phyloP scores from a whole-genome alignment of 1,140 invertebrate genomes.

The Onthophagus taurus region DNA sequence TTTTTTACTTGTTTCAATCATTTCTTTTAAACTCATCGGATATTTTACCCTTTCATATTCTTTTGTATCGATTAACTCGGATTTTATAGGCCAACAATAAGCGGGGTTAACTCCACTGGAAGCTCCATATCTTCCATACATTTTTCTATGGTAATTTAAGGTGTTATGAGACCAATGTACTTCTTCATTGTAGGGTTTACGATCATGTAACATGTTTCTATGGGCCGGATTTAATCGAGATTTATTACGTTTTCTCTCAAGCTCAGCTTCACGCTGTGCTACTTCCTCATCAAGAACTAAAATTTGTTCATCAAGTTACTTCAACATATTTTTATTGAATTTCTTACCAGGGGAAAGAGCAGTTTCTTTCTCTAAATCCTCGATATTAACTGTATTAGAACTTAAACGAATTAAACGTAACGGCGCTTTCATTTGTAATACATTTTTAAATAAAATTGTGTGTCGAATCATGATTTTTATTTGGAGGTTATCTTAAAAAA shows the following conservation, averaged over 20 bases:
- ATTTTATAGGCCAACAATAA: slow-evolving; percentile 47
- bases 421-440: no score
- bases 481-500: no score
- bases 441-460: no score
- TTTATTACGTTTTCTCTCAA: slow-evolving; percentile 46
- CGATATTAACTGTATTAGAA: no score
- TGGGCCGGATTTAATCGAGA: slow-evolving; percentile 45
- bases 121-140: slow-evolving; percentile 50
- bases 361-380: no score
- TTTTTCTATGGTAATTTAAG: slow-evolving; percentile 47
- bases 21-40: slow-evolving; percentile 50
- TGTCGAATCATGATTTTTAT: no score
- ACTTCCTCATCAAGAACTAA: slow-evolving; percentile 30
- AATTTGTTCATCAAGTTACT: no score
- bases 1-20: slow-evolving; percentile 43
- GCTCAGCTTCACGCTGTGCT: slow-evolving; percentile 29
- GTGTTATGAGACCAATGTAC: slow-evolving; percentile 43
- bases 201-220: slow-evolving; percentile 44
- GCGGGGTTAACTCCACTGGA: slow-evolving; percentile 39
- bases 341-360: no score
- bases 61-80: slow-evolving; percentile 45
- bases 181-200: slow-evolving; percentile 41
- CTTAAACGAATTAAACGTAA: no score
- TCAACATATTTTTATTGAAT: no score
- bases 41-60: slow-evolving; percentile 53